phyloP scores from a whole-genome alignment of 37 sponge, comb jelly and placozoan species.

The Agelas oroides region DNA sequence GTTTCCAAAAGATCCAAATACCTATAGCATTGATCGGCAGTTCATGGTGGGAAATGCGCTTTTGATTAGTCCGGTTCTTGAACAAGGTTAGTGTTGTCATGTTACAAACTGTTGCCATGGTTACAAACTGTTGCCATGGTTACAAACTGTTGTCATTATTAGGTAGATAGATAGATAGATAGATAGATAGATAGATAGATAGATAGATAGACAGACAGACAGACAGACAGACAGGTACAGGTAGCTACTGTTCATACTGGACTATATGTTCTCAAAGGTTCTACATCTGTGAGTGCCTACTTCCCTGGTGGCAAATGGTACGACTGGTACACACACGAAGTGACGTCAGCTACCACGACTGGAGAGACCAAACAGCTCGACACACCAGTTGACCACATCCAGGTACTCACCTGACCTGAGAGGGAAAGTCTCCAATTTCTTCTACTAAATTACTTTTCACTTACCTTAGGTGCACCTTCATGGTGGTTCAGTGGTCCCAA shows the following conservation, averaged over 20 bases:
- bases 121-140: neutral
- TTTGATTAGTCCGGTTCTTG: constrained; percentile 76
- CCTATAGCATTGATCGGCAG: constrained; percentile 80
- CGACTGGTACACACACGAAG: constrained; percentile 51
- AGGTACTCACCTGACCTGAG: constrained; percentile 9
- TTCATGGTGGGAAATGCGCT: constrained; percentile 84
- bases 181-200: no score
- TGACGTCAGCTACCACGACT: neutral
- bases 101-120: neutral
- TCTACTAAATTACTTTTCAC: no score
- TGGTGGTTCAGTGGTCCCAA: constrained; percentile 52
- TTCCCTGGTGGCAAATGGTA: constrained; percentile 85
- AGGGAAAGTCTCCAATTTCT: neutral
- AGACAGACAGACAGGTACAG: no score
- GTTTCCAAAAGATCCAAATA: constrained; percentile 71
- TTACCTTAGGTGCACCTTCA: constrained; percentile 78
- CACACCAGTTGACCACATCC: constrained; percentile 67
- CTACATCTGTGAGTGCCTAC: constrained; percentile 42
- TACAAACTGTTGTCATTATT: no score
- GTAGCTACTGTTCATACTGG: no score
- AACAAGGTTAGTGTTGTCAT: constrained; percentile 53
- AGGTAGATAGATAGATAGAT: no score
- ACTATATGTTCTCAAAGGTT: neutral
- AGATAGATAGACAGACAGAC: no score
- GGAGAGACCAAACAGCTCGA: constrained; percentile 35